Percentiles rank a stretch among this genome's conserved stretches.
These are phyloP conservation scores for Rapana venosa DNA, from an alignment of 2,888 invertebrate species.

Conservation along the genomic window DNA sequence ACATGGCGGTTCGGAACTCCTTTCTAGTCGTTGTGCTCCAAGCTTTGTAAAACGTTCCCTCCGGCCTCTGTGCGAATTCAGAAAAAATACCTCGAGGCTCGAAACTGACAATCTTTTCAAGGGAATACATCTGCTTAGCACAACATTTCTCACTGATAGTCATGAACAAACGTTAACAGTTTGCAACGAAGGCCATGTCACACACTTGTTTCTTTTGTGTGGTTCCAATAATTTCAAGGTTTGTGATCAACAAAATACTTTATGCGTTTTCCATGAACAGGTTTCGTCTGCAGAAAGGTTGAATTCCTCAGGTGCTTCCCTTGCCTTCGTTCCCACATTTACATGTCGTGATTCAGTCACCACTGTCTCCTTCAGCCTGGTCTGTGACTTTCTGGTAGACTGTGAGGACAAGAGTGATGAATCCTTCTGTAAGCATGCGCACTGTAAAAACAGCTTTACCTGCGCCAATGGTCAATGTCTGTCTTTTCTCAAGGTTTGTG, in stretches of 20 bases:
- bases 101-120: not conserved
- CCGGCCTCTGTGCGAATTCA: not conserved
- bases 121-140: not conserved
- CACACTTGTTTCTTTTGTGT: not conserved
- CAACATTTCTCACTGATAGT: not conserved
- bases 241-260: not conserved
- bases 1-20: not conserved
- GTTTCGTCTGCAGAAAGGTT: not conserved
- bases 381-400: not conserved
- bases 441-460: not conserved
- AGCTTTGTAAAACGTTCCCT: not conserved
- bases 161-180: not conserved
- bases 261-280: not conserved
- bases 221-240: not conserved
- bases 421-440: not conserved
- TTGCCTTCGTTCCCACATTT: not conserved
- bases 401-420: not conserved
- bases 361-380: not conserved
- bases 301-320: too few species aligned
- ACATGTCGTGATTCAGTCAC: not conserved
- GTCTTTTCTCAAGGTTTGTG: conserved; percentile 3
- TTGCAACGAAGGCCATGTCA: not conserved
- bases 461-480: not conserved
- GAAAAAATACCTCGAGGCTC: not conserved
- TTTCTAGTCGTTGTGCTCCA: not conserved